Percentiles rank a stretch among this genome's conserved stretches.
Evolutionary conservation across 2,888 invertebrate species (phyloP).

Genomic region (Drosophila fulvimacula): DNA sequence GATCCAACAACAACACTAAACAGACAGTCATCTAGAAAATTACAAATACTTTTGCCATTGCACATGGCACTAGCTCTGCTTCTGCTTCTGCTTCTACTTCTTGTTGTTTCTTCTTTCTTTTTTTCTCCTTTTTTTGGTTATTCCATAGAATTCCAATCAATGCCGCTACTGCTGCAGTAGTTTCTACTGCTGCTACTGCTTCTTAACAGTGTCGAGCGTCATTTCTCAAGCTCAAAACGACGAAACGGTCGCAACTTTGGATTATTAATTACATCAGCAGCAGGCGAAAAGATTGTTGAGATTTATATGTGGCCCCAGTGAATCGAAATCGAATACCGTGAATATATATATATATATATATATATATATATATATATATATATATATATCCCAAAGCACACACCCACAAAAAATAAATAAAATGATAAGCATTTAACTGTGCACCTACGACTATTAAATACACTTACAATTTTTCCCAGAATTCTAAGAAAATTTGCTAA

Average conservation of each 20-base stretch:
- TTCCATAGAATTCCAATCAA: slow-evolving; percentile 72
- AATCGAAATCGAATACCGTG: slow-evolving; percentile 74
- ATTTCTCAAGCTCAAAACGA: slow-evolving; percentile 81
- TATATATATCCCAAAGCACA: slow-evolving; percentile 5
- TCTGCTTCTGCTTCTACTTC: background rate
- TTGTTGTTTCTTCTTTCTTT: slow-evolving; percentile 15
- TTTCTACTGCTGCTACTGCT: slow-evolving; percentile 26
- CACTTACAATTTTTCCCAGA: background rate
- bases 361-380: too few species aligned
- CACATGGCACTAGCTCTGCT: slow-evolving; percentile 36
- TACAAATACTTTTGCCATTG: slow-evolving; percentile 77
- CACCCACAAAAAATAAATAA: slow-evolving; percentile 9
- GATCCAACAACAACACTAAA: slow-evolving; percentile 52
- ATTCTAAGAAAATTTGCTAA: background rate
- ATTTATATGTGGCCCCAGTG: slow-evolving; percentile 70
- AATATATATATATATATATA: slow-evolving; percentile 40
- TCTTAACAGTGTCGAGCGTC: slow-evolving; percentile 44
- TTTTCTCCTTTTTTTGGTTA: slow-evolving; percentile 18
- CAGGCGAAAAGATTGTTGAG: slow-evolving; percentile 47
- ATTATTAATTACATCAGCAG: slow-evolving; percentile 76
- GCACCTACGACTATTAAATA: background rate
- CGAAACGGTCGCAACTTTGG: slow-evolving; percentile 75
- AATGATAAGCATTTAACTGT: slow-evolving; percentile 11
- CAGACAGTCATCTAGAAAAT: slow-evolving; percentile 72
- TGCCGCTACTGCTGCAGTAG: slow-evolving; percentile 44